A percentile compares a stretch with the other conserved stretches of the same genome.
Conservation (phyloP, 2,113 vertebrate species). For the Cardinalis cardinalis region DNA sequence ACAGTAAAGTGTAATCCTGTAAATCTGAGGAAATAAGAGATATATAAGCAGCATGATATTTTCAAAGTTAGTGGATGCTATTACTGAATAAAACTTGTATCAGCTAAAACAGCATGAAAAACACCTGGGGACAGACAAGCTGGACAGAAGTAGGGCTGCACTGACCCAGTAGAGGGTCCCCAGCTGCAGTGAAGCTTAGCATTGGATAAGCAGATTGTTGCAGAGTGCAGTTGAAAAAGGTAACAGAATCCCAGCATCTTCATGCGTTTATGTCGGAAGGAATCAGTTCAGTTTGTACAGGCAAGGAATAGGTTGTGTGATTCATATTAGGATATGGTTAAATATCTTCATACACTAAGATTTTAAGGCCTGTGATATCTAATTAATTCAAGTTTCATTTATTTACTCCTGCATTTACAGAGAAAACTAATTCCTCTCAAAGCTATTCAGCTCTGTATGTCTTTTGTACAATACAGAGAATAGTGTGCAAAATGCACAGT, state of each 20-base stretch:
- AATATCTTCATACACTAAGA: not conserved
- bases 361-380: not conserved
- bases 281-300: not conserved
- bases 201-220: not conserved
- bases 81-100: not conserved
- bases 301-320: not conserved
- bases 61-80: not conserved
- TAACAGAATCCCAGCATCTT: not conserved
- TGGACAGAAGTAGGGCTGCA: not conserved
- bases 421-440: not conserved
- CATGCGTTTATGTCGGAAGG: accelerated
- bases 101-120: not conserved
- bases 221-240: not conserved
- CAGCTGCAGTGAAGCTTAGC: not conserved
- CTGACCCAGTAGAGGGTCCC: not conserved
- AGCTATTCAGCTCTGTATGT: not conserved
- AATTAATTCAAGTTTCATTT: not conserved
- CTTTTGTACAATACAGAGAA: not conserved
- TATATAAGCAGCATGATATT: not conserved
- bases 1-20: not conserved
- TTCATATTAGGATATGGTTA: not conserved
- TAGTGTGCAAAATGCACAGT: not conserved
- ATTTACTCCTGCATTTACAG: not conserved
- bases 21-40: not conserved
- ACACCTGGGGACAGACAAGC: not conserved